These are phyloP conservation scores for Anoplophora glabripennis DNA, from an alignment of 1,140 invertebrate species.

Conservation along the genomic window DNA sequence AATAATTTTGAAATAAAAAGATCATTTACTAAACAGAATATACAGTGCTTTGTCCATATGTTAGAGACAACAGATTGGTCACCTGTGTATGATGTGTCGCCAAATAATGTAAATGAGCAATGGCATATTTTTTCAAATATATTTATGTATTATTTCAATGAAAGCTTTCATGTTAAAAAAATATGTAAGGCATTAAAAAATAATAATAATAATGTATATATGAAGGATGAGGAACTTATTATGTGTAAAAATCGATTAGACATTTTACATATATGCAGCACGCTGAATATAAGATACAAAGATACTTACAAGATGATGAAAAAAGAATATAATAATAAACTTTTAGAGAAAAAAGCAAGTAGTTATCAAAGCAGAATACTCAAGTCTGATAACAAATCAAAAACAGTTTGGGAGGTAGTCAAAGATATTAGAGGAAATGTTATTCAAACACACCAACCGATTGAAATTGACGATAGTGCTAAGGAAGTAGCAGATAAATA, in stretches of 20 bases:
- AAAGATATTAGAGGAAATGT: too few relatives aligned
- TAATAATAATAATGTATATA: neutral
- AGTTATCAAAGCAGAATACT: too few relatives aligned
- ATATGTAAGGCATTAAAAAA: neutral
- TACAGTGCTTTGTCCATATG: neutral
- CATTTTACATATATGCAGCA: neutral
- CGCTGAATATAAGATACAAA: neutral
- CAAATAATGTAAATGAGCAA: slow-evolving; percentile 7
- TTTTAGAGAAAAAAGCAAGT: too few relatives aligned
- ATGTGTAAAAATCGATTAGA: neutral
- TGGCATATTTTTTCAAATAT: slow-evolving; percentile 7
- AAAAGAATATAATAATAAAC: too few relatives aligned
- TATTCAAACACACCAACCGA: too few relatives aligned
- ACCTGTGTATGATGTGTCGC: neutral
- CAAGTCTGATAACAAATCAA: too few relatives aligned
- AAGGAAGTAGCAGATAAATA: too few relatives aligned
- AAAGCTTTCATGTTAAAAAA: neutral
- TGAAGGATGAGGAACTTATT: too few relatives aligned
- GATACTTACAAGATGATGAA: too few relatives aligned
- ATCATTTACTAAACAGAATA: neutral
- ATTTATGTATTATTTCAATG: slow-evolving; percentile 1
- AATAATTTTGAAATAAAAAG: neutral
- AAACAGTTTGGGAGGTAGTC: too few relatives aligned
- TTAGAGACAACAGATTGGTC: neutral
- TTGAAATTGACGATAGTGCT: too few relatives aligned